Base-by-base conservation (phyloP, 2,888 invertebrate species). In the Parascotia fuliginaria region DNA sequence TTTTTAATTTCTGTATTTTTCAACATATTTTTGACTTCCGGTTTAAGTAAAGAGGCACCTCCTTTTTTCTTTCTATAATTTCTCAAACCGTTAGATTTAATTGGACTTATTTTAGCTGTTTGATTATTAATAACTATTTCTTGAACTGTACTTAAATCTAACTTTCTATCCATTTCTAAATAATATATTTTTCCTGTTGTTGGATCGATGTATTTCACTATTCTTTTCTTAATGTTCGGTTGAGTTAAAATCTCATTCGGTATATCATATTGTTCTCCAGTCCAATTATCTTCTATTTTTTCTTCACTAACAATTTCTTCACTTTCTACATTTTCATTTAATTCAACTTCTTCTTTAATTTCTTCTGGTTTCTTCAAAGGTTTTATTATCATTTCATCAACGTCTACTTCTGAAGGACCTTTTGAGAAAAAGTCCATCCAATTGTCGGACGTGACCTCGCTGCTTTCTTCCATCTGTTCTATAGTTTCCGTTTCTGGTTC, bases 371-470 rank as follows among this genome's bases (percentile, higher is more conserved):
- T 81, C 41, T 82, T 85, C 1, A 70, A 65, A 0, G 87, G 83
- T 70, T 85, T 89, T 0, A 90, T 85, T 0, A 91, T 77, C 88
- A 90, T 87, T 55, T 90, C 90, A 29, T 92, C 91, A 0, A 92
- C 89, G 9, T 90, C 86, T 0, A 91, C 62, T 42, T 87, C 83
- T 0, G 85, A 79, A 0, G 82, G 79, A 22, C 80, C 81, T 52
- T 83, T 87, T 0, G 81, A 73, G 64, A 92, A 91, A 76, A 91
- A 90, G 3, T 92, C 89, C 57, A 88, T 66, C 91, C 91, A 92
- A 38, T 68, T 83, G 28, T 87, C 85, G 0, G 73, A 67, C 0
- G 72, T 62, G 29, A 50, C 56, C 6, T 73, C 70, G 7, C 42
- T 42, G 3, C 33, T 42, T 32, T 66, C 42, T 49, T 48, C 36